A percentile compares a stretch with the other conserved stretches of the same genome.
phyloP scores from a whole-genome alignment of 2,888 invertebrate species.

The Taenaris catops region DNA sequence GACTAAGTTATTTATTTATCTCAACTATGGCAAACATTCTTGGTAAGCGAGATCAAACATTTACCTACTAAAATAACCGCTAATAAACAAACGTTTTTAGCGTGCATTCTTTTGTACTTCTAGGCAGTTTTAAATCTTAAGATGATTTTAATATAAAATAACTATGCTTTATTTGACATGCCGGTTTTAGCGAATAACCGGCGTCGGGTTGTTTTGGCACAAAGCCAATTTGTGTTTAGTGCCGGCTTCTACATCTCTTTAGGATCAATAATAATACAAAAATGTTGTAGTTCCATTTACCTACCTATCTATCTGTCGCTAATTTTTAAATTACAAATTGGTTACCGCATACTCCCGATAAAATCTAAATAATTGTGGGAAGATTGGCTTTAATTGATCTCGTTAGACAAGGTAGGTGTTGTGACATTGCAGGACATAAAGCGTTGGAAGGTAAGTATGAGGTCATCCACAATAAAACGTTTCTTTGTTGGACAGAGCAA shows the following conservation, averaged over 20 bases:
- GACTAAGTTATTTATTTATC: constrained; percentile 28
- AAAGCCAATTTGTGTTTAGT: constrained; percentile 55
- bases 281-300: too few relatives aligned
- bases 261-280: constrained; percentile 30
- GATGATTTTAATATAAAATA: constrained; percentile 2
- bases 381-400: constrained; percentile 15
- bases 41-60: constrained; percentile 46
- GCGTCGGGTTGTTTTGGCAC: constrained; percentile 58
- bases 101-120: not conserved
- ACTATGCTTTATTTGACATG: constrained; percentile 30
- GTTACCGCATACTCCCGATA: too few relatives aligned
- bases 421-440: constrained; percentile 16
- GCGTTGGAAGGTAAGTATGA: constrained; percentile 17
- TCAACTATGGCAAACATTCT: constrained; percentile 62
- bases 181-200: constrained; percentile 42
- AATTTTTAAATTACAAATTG: too few relatives aligned
- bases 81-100: constrained; percentile 7
- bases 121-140: not conserved
- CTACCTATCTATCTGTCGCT: too few relatives aligned
- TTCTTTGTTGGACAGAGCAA: too few relatives aligned
- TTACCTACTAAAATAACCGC: constrained; percentile 8
- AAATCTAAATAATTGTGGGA: constrained; percentile 7
- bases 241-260: constrained; percentile 34
- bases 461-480: constrained; percentile 22
- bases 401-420: constrained; percentile 16